Base-by-base conservation (phyloP, 37 sponge, comb jelly and placozoan species). In the Ephydatia muelleri region DNA sequence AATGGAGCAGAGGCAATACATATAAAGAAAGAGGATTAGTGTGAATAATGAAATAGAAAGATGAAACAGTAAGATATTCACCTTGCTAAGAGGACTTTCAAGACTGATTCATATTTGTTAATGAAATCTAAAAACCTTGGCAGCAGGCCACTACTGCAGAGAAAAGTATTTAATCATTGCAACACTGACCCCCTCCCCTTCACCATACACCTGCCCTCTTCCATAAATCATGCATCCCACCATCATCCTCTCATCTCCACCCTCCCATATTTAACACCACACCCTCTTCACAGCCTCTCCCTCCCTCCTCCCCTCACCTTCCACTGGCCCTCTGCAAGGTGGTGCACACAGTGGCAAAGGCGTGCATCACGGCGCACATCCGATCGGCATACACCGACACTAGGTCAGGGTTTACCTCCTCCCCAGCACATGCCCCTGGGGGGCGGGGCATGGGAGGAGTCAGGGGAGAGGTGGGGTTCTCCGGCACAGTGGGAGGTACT, bases 371-470 rank as follows among this genome's bases (percentile, higher is more conserved):
- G 2, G 94, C 94, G 83, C 92, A 88, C 72, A 96, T 83, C 32
- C 94, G 68, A 35, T 96, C 96, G 34, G 96, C 94, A 86, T 93
- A 93, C 49, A 73, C 81, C 39, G 65, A 83, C 64, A 93, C 96
- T n/a, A 90, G 28, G 73, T 78, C 86, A 26, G 47, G 69, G 14
- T 34, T 38, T 14, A 28, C 27, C 37, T 34, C 13, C 33, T 72
- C 57, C 57, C 16, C 57, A 14, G 16, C 73, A 35, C 8, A 8
- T 3, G n/a, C n/a, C n/a, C n/a, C n/a, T 8, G 71, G 9, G n/a
- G 73, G 33, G 16, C 9, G 31, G 33, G 73, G 26, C 26, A 0
- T 72, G 33, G 73, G 73, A 16, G 31, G 31, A 21, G 73, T 13
- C n/a, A 23, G 33, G 33, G 73, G 73, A 34, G 73, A 34, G 33